These are phyloP conservation scores for Notarius quadriscutis DNA, from an alignment of 2,113 vertebrate genomes.

Conservation along the genomic window DNA sequence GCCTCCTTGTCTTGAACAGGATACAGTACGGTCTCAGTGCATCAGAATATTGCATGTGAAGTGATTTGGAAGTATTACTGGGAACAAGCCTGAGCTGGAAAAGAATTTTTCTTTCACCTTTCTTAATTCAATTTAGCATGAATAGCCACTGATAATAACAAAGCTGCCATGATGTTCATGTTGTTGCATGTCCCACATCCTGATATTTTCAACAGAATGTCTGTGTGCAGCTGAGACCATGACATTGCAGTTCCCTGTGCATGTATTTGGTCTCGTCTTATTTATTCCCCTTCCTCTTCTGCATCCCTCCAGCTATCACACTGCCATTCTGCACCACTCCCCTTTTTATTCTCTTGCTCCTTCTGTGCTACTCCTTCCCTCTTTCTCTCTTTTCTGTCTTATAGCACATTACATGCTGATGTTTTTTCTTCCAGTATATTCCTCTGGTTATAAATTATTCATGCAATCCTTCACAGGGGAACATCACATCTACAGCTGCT, in stretches of 20 bases:
- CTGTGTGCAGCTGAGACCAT: slow-evolving; percentile 23
- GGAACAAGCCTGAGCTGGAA: slow-evolving; percentile 26
- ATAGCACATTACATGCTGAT: not conserved
- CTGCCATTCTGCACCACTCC: not conserved
- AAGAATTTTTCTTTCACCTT: not conserved
- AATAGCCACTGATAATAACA: not conserved
- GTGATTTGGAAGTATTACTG: not conserved
- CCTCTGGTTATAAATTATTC: slow-evolving; percentile 38
- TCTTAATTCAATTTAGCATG: slow-evolving; percentile 6
- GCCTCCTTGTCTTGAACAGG: not conserved
- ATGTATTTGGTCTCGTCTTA: not conserved
- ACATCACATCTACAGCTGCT: not conserved
- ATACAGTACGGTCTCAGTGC: not conserved
- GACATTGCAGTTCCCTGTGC: not conserved
- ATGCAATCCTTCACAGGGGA: slow-evolving; percentile 8
- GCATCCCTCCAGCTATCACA: not conserved
- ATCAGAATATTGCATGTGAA: not conserved
- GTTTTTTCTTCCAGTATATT: slow-evolving; percentile 25
- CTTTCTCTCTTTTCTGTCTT: not conserved
- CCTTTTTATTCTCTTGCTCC: not conserved
- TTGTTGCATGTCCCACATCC: not conserved
- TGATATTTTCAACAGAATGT: slow-evolving; percentile 41
- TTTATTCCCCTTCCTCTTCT: not conserved
- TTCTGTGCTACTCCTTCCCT: slow-evolving; percentile 1
- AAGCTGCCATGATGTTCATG: slow-evolving; percentile 8